A percentile compares a stretch with the other conserved stretches of the same genome.
Conservation (phyloP, 2,888 invertebrate species). For the Xestia sexstrigata region DNA sequence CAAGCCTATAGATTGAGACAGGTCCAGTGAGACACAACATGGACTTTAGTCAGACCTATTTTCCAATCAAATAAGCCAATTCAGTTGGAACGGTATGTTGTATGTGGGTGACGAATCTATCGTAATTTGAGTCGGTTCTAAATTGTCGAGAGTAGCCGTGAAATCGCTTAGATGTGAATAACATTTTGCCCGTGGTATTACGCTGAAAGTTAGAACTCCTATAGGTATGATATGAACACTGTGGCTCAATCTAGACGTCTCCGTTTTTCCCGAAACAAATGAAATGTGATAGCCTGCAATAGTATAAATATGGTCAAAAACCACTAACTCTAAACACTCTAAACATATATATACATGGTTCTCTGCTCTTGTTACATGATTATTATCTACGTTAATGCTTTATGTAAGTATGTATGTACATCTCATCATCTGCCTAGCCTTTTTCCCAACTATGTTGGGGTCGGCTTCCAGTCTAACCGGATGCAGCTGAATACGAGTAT, state of each 20-base stretch:
- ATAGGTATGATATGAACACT: background rate
- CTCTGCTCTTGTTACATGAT: too few relatives aligned
- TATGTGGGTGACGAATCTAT: slow-evolving; percentile 31
- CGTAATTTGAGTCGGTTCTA: background rate
- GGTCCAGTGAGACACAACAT: background rate
- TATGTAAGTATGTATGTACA: too few relatives aligned
- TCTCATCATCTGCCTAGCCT: too few relatives aligned
- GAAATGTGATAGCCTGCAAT: background rate
- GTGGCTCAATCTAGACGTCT: background rate
- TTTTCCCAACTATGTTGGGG: too few relatives aligned
- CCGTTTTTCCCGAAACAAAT: background rate
- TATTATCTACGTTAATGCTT: too few relatives aligned
- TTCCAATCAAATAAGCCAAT: slow-evolving; percentile 23
- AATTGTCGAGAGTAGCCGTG: slow-evolving; percentile 13
- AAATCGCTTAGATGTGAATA: slow-evolving; percentile 16
- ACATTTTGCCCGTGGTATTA: background rate
- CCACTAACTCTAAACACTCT: too few relatives aligned
- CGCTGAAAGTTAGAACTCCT: background rate
- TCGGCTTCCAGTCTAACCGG: too few relatives aligned
- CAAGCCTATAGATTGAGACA: background rate
- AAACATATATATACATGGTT: too few relatives aligned
- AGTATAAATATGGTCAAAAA: background rate
- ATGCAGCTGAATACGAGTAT: too few relatives aligned
- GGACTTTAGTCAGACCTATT: slow-evolving; percentile 5
- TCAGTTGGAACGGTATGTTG: slow-evolving; percentile 17